Evolutionary conservation across 2,888 invertebrate species (phyloP).

Genomic region (Nephrotoma guestfalica): DNA sequence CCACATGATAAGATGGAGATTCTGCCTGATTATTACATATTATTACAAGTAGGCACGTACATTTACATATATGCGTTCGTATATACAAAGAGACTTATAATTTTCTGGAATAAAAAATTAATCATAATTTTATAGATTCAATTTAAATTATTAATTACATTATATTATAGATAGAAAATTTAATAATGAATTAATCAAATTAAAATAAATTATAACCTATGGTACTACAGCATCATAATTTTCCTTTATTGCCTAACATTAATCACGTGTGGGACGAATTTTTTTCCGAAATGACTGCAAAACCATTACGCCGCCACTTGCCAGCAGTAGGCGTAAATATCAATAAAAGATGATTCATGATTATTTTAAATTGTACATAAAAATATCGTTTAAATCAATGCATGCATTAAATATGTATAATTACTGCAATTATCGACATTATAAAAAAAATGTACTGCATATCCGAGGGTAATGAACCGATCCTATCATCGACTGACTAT

Average conservation of each 20-base stretch:
- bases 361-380: neutral
- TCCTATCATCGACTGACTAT: neutral
- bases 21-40: neutral
- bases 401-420: neutral
- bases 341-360: neutral
- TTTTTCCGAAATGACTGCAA: too few species aligned
- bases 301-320: too few species aligned
- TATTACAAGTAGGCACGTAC: neutral
- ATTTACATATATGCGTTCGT: neutral
- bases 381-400: neutral
- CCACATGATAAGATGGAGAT: too few species aligned
- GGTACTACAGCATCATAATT: too few species aligned
- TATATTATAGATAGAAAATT: neutral
- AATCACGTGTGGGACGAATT: too few species aligned
- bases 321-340: neutral
- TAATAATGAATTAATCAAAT: neutral
- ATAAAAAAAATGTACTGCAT: neutral
- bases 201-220: too few species aligned
- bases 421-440: neutral
- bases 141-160: neutral
- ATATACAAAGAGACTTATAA: neutral
- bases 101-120: neutral
- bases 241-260: too few species aligned
- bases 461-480: neutral
- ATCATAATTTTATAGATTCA: neutral